Base-by-base conservation (phyloP, 2,888 invertebrate species). In the Clostera curtula region DNA sequence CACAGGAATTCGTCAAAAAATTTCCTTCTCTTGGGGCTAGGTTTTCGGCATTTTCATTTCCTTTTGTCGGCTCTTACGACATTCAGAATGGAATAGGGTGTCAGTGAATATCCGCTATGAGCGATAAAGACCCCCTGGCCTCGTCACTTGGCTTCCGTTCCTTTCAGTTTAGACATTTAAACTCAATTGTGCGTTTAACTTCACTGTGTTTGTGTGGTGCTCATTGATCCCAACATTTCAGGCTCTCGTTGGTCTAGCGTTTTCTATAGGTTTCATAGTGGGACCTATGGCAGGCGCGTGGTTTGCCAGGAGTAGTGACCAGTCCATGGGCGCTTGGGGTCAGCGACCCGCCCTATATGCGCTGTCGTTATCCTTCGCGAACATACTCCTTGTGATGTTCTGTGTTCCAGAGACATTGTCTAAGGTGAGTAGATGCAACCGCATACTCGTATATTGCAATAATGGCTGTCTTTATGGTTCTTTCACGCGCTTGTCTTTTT, bases 241-340 rank as follows among this genome's bases (percentile, higher is more conserved):
- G 95, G 98, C 98, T n/a, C 74, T 97, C 27, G 93, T 99, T 37
- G 99, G 99, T 6, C 90, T 97, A 49, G 97, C 98, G 4, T 99
- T 99, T 77, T 98, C 98, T 1, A 76, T 99, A 35, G 98, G 97
- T n/a, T 99, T 99, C 74, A 93, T 98, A 50, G 82, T 97, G 36
- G 98, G 98, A 0, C 98, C 98, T 2, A 85, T 96, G 69, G 95
- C 98, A 40, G 98, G 98, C 12, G 98, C 97, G 3, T 85, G 89
- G 64, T 95, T 96, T 68, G 91, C 95, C 1, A 86, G 86, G 48
- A 88, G 87, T 3, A 87, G 88, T 55, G 86, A 86, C 52, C 34
- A 39, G 1, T 43, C 61, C 38, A 73, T 86, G 19, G 88, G 89
- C 23, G 72, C 87, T 18, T 95, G 95, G 92, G 96, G 92, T 54